These are phyloP conservation scores for Halyomorpha halys DNA, from an alignment of 1,140 invertebrate species.

Conservation along the genomic window DNA sequence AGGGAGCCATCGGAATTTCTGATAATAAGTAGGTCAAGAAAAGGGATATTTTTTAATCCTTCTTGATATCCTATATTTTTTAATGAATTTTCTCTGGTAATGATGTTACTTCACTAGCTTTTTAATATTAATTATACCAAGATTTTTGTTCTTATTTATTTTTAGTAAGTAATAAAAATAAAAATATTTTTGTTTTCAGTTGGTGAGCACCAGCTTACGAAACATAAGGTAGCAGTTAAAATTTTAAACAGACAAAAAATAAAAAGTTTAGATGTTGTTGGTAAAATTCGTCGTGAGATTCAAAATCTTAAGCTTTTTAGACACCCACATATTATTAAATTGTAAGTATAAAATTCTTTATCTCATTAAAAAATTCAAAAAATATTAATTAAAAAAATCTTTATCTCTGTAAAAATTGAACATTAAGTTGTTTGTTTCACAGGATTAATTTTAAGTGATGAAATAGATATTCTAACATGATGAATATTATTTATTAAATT, in stretches of 20 bases:
- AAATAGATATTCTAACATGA: no score
- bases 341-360: conserved; percentile 48
- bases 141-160: not conserved
- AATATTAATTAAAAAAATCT: no score
- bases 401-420: no score
- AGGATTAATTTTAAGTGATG: no score
- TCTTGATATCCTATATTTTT: no score
- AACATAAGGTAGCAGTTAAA: conserved; percentile 98
- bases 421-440: no score
- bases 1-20: no score
- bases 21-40: no score
- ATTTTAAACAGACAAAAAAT: conserved; percentile 98
- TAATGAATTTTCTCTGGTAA: no score
- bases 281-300: conserved; percentile 96
- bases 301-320: conserved; percentile 98
- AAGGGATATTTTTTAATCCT: no score
- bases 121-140: not conserved
- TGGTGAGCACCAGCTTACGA: conserved; percentile 93
- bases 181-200: conserved; percentile 42
- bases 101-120: no score
- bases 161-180: not conserved
- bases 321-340: conserved; percentile 98
- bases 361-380: no score
- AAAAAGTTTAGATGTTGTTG: conserved; percentile 97
- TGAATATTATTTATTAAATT: not conserved